phyloP scores from a whole-genome alignment of 2,888 invertebrate species.

The Pelosia muscerda region DNA sequence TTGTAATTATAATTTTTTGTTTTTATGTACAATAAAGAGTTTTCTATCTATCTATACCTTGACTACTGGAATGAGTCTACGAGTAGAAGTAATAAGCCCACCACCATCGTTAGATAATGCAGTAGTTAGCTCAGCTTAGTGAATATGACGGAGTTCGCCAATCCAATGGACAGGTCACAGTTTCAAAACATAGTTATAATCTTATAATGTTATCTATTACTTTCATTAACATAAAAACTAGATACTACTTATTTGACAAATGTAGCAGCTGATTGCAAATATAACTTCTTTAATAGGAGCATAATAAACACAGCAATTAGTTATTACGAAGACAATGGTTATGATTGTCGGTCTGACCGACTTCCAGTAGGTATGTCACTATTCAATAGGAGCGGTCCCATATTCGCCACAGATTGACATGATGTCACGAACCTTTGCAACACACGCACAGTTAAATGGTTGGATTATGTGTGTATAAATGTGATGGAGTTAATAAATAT shows the following conservation, averaged over 20 bases:
- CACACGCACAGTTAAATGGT: constrained; percentile 48
- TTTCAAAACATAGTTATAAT: too few species aligned
- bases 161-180: too few species aligned
- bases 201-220: too few species aligned
- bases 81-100: too few species aligned
- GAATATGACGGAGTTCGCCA: too few species aligned
- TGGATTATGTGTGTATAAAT: constrained; percentile 22
- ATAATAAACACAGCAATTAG: constrained; percentile 71
- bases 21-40: too few species aligned
- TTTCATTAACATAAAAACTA: not conserved
- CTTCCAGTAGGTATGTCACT: constrained; percentile 60
- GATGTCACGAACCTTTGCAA: constrained; percentile 72
- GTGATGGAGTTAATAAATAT: not conserved
- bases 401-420: constrained; percentile 64
- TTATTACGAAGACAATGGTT: constrained; percentile 69
- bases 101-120: too few species aligned
- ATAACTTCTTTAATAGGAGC: constrained; percentile 13
- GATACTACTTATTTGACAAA: not conserved
- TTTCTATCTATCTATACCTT: too few species aligned
- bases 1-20: too few species aligned
- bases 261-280: constrained; percentile 11
- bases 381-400: constrained; percentile 68
- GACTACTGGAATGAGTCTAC: too few species aligned
- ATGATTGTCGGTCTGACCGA: constrained; percentile 62
- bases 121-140: too few species aligned